These are phyloP conservation scores for Cynaeus angustus DNA, from an alignment of 2,888 invertebrate species.

Conservation along the genomic window DNA sequence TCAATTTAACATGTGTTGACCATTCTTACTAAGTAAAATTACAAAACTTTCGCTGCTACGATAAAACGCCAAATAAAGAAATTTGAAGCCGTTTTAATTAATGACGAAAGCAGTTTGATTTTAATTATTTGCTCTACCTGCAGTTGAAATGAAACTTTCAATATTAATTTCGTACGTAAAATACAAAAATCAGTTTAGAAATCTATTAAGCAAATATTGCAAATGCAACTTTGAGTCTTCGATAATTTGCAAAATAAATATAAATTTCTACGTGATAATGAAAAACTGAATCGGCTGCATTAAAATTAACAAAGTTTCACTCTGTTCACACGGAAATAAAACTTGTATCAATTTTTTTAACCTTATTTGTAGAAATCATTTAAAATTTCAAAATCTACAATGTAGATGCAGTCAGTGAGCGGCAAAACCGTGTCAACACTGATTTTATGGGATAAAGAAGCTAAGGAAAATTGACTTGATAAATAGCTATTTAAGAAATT, in stretches of 20 bases:
- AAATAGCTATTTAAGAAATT: conserved; percentile 5
- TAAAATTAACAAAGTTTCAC: conserved; percentile 20
- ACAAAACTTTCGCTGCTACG: conserved; percentile 36
- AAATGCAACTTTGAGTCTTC: conserved; percentile 11
- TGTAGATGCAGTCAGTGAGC: background rate
- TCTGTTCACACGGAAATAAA: conserved; percentile 6
- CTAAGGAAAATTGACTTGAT: background rate
- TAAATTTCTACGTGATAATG: conserved; percentile 24
- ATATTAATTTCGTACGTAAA: too few relatives aligned
- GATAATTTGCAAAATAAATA: conserved; percentile 29
- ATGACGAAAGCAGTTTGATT: conserved; percentile 24
- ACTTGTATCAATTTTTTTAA: background rate
- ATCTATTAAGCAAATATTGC: conserved; percentile 25
- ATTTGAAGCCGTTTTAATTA: conserved; percentile 37
- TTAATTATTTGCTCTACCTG: conserved; percentile 39
- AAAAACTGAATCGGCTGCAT: conserved; percentile 16
- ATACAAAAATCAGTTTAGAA: conserved; percentile 6
- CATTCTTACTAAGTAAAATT: conserved; percentile 37
- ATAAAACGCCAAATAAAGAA: conserved; percentile 39
- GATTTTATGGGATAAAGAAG: background rate
- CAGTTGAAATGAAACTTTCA: conserved; percentile 20
- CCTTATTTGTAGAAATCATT: background rate
- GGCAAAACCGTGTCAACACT: conserved; percentile 14
- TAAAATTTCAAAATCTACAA: background rate
- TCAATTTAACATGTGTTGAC: conserved; percentile 41